Conservation (phyloP, 2,888 invertebrate genomes). For the Pogonocherus hispidulus region DNA sequence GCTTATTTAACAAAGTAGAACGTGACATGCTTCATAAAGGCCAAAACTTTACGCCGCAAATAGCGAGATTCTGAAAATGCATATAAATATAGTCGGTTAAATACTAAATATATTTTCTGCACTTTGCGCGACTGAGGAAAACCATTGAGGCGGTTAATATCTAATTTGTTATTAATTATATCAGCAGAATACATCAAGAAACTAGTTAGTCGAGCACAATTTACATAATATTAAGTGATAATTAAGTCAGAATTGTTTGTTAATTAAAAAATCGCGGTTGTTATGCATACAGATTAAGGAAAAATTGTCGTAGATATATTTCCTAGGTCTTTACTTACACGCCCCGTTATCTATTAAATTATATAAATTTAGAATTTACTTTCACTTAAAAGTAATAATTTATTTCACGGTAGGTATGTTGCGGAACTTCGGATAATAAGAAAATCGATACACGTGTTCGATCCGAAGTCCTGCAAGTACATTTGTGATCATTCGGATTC, state of each 20-base stretch:
- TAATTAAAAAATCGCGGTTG: slow-evolving; percentile 38
- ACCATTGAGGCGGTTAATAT: slow-evolving; percentile 20
- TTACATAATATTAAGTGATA: slow-evolving; percentile 38
- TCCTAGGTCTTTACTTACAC: slow-evolving; percentile 27
- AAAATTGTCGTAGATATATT: slow-evolving; percentile 34
- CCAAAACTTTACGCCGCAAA: too few relatives aligned
- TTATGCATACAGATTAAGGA: slow-evolving; percentile 25
- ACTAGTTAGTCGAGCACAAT: slow-evolving; percentile 28
- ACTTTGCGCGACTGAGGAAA: too few relatives aligned
- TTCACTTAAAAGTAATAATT: slow-evolving; percentile 11
- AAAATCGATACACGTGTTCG: background rate
- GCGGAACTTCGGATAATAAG: background rate
- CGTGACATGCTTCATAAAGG: too few relatives aligned
- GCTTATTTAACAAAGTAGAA: too few relatives aligned
- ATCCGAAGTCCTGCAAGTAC: too few relatives aligned
- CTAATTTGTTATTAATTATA: slow-evolving; percentile 13
- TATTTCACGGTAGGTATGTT: background rate
- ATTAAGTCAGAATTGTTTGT: slow-evolving; percentile 39
- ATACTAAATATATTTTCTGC: too few relatives aligned
- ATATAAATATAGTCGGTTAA: too few relatives aligned
- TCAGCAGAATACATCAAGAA: slow-evolving; percentile 2
- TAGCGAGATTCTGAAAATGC: too few relatives aligned
- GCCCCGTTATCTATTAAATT: slow-evolving; percentile 22
- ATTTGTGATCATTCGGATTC: too few relatives aligned
- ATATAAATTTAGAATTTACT: slow-evolving; percentile 22